phyloP scores from a whole-genome alignment of 2,888 invertebrate species.

The Eurois occulta region DNA sequence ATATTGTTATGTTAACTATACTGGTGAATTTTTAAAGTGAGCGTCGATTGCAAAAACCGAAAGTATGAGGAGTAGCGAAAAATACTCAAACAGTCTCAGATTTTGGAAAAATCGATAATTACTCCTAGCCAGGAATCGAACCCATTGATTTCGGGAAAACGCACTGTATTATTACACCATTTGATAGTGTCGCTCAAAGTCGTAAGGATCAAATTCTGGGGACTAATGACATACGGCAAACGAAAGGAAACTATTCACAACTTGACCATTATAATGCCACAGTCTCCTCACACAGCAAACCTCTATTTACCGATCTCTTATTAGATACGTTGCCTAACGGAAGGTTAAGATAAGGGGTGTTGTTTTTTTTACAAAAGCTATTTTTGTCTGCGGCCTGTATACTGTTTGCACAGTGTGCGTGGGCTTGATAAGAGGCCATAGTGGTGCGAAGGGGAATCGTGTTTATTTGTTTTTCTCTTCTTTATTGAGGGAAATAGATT shows the following conservation, averaged over 20 bases:
- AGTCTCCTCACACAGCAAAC: background rate
- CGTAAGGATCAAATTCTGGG: background rate
- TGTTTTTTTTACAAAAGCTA: slow-evolving; percentile 27
- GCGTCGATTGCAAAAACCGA: too few relatives aligned
- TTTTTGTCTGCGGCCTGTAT: slow-evolving; percentile 35
- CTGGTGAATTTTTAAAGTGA: background rate
- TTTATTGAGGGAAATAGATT: slow-evolving; percentile 19
- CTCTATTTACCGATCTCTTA: slow-evolving; percentile 34
- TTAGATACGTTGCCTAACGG: slow-evolving; percentile 15
- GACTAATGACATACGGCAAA: background rate
- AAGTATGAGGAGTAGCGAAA: background rate
- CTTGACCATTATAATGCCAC: slow-evolving; percentile 9
- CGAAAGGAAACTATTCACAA: background rate
- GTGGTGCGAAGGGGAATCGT: background rate
- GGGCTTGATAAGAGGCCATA: slow-evolving; percentile 39
- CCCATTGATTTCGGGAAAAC: too few relatives aligned
- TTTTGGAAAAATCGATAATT: background rate
- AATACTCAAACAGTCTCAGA: background rate
- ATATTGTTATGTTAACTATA: background rate
- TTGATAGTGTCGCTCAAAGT: background rate
- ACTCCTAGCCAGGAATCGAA: background rate
- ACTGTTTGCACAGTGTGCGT: slow-evolving; percentile 52
- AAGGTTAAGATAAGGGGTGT: slow-evolving; percentile 22
- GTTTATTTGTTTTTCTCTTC: slow-evolving; percentile 19
- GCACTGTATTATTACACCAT: background rate